phyloP scores from a whole-genome alignment of 1,140 invertebrate genomes.

The Rhynchophorus ferrugineus region DNA sequence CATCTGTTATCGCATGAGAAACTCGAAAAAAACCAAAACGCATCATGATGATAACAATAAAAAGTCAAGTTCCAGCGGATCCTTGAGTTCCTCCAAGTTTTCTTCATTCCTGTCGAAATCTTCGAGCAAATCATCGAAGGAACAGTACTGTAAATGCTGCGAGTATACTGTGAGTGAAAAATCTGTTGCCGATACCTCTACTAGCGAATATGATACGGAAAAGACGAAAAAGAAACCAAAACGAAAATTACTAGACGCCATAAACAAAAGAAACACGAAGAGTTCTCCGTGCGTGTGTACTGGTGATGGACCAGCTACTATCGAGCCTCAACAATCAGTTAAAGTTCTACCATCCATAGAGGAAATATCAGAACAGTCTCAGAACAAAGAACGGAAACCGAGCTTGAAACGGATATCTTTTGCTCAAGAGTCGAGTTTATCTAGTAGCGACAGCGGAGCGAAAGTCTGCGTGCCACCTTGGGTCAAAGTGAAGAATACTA shows the following conservation, averaged over 20 bases:
- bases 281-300: conserved; percentile 15
- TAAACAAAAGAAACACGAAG: conserved; percentile 1
- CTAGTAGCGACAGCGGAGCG: conserved; percentile 3
- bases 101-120: conserved; percentile 19
- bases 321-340: conserved; percentile 20
- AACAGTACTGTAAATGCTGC: conserved; percentile 18
- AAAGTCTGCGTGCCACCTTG: conserved; percentile 8
- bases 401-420: conserved; percentile 8
- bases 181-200: conserved; percentile 15
- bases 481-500: conserved; percentile 5
- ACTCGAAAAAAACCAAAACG: conserved; percentile 1
- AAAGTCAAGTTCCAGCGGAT: not conserved
- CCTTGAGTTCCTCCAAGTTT: conserved; percentile 18
- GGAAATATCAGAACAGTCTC: conserved; percentile 26
- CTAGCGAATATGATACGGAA: conserved; percentile 23
- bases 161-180: conserved; percentile 15
- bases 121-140: conserved; percentile 11
- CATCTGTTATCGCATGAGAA: conserved; percentile 34
- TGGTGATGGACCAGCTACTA: conserved; percentile 10
- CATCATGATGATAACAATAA: not conserved
- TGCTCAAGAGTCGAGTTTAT: not conserved
- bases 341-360: conserved; percentile 27
- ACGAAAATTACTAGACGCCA: not conserved
- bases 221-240: conserved; percentile 10
- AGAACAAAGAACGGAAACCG: conserved; percentile 6